A percentile compares a stretch with the other conserved stretches of the same genome.
phyloP scores from a whole-genome alignment of 2,888 invertebrate species.

The Hermaeophaga mercurialis region DNA sequence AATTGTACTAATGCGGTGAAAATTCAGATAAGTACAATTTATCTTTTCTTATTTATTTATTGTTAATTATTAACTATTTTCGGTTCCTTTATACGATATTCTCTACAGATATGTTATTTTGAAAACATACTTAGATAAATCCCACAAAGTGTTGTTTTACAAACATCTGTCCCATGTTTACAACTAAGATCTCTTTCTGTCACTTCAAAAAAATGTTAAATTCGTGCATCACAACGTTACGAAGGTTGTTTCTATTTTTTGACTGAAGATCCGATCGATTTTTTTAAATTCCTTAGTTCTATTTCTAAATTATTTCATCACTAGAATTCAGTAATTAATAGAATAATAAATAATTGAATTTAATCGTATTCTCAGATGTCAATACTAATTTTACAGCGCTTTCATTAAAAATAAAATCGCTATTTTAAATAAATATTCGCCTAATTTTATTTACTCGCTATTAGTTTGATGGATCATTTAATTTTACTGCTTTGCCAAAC shows the following conservation, averaged over 20 bases:
- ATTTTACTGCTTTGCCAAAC: neutral
- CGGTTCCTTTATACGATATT: too few relatives aligned
- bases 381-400: conserved; percentile 3
- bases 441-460: neutral
- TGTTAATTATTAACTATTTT: too few relatives aligned
- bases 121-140: too few relatives aligned
- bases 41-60: too few relatives aligned
- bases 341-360: conserved; percentile 5
- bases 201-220: neutral
- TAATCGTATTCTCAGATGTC: conserved; percentile 7
- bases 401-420: conserved; percentile 6
- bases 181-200: neutral
- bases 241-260: too few relatives aligned
- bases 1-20: too few relatives aligned
- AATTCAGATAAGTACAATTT: too few relatives aligned
- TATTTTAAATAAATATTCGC: neutral
- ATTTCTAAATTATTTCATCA: conserved; percentile 6
- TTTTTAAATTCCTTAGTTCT: neutral
- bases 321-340: neutral
- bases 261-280: neutral
- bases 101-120: too few relatives aligned
- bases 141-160: neutral
- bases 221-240: neutral
- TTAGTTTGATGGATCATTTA: neutral
- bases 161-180: neutral